A percentile compares a stretch with the other conserved stretches of the same genome.
phyloP scores from a whole-genome alignment of 2,113 vertebrate genomes.

The Rhinolophus sinicus region DNA sequence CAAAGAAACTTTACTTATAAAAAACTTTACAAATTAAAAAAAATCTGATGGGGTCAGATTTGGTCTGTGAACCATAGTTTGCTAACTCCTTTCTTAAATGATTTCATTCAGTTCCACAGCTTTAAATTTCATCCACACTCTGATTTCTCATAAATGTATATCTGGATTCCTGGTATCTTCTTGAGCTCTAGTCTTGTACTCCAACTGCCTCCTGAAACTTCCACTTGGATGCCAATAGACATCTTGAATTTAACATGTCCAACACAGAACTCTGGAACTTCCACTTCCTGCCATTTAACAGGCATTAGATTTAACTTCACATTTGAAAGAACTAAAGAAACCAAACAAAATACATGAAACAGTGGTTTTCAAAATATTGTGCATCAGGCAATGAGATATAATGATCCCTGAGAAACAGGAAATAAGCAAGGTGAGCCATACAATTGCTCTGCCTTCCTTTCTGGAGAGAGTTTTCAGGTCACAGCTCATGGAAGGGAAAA shows the following conservation, averaged over 20 bases:
- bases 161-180: background rate
- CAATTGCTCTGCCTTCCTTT: background rate
- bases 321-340: conserved; percentile 3
- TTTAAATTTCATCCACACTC: background rate
- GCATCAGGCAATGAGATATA: background rate
- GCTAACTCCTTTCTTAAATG: background rate
- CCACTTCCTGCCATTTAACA: background rate
- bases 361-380: conserved; percentile 31
- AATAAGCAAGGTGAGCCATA: background rate
- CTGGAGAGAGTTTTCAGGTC: background rate
- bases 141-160: background rate
- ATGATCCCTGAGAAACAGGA: background rate
- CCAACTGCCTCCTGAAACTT: background rate
- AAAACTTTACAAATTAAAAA: background rate
- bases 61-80: background rate
- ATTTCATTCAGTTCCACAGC: background rate
- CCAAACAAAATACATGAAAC: conserved; percentile 4
- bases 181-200: background rate
- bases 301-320: background rate
- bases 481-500: background rate
- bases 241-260: conserved; percentile 7
- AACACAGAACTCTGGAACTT: background rate
- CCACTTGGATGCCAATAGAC: background rate
- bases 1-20: background rate
- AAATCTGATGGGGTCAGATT: background rate